These are phyloP conservation scores for Microtus oregoni DNA, from an alignment of 2,113 vertebrate species.

Conservation along the genomic window DNA sequence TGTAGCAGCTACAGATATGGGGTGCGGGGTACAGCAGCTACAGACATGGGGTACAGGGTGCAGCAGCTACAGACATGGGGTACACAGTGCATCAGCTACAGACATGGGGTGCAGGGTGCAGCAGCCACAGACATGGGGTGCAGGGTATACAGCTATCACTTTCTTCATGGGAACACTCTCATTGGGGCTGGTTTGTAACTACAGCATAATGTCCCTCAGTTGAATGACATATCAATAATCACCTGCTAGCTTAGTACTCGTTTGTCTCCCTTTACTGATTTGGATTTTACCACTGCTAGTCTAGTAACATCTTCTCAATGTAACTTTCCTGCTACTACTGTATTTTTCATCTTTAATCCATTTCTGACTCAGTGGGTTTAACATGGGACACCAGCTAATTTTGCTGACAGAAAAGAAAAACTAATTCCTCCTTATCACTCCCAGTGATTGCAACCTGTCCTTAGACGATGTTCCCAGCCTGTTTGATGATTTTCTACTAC, in stretches of 20 bases:
- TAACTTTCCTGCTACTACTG: not conserved
- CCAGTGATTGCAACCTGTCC: not conserved
- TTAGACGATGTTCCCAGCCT: not conserved
- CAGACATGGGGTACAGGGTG: too few species aligned
- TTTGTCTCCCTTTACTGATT: not conserved
- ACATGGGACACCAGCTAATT: not conserved
- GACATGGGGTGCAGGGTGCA: too few species aligned
- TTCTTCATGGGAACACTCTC: constrained; percentile 3
- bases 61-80: too few species aligned
- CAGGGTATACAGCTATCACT: not conserved
- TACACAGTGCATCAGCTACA: too few species aligned
- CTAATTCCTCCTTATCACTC: not conserved
- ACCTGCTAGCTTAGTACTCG: not conserved
- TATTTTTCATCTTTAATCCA: not conserved
- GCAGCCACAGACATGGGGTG: not conserved
- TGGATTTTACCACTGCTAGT: not conserved
- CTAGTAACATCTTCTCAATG: not conserved
- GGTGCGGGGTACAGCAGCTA: too few species aligned
- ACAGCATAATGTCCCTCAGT: not conserved
- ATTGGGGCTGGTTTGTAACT: not conserved
- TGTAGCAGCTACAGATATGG: too few species aligned
- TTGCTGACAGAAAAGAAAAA: not conserved
- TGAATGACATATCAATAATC: not conserved
- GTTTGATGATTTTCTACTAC: not conserved
- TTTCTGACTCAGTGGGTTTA: not conserved